Conservation (phyloP, 37 sponge, comb jelly and placozoan genomes). For the Lycopodina hypogea region DNA sequence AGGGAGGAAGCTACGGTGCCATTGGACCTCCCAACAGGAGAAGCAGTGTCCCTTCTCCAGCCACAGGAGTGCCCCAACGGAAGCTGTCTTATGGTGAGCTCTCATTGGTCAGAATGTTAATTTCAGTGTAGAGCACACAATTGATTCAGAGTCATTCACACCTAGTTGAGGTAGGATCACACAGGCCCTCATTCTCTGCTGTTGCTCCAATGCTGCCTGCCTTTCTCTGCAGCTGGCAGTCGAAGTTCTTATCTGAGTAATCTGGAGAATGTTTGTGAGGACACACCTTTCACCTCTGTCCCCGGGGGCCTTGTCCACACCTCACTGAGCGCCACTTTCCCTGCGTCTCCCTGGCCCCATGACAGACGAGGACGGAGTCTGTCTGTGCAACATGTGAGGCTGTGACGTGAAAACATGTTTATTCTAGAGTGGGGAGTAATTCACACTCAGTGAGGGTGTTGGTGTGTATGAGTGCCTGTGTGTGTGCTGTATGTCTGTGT, state of each 20-base stretch:
- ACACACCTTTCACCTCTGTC: constrained; percentile 3
- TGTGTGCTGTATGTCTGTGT: too few relatives aligned
- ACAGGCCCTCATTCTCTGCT: neutral
- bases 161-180: neutral
- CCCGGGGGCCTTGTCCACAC: constrained; percentile 1
- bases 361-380: constrained; percentile 13
- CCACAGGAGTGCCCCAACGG: neutral
- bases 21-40: constrained; percentile 25
- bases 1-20: constrained; percentile 33
- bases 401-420: neutral
- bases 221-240: too few relatives aligned
- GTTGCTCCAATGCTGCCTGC: too few relatives aligned
- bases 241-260: neutral
- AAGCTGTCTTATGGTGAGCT: constrained; percentile 21
- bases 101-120: neutral
- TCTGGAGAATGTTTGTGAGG: constrained; percentile 23
- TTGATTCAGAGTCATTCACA: neutral
- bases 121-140: neutral
- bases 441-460: too few relatives aligned
- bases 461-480: too few relatives aligned
- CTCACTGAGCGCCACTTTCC: constrained; percentile 4
- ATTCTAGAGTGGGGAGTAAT: neutral
- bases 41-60: constrained; percentile 10
- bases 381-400: constrained; percentile 31
- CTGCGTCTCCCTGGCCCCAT: neutral